Evolutionary conservation across 2,888 invertebrate species (phyloP).

Genomic region (Petrolisthes cinctipes): DNA sequence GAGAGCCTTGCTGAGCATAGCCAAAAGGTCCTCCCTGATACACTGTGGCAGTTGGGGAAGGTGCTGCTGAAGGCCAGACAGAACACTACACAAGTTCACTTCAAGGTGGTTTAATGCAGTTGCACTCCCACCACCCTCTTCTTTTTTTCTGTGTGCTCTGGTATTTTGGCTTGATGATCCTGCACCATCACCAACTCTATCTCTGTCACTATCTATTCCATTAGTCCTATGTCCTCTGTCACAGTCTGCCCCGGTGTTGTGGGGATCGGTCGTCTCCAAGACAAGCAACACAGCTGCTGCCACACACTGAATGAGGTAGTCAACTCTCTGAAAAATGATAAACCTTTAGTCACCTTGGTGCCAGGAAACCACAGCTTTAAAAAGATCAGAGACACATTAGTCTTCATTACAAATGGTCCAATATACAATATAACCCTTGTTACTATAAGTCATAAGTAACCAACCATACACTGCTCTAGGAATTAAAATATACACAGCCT

Average conservation of each 20-base stretch:
- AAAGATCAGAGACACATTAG: background rate
- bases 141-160: background rate
- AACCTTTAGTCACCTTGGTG: background rate
- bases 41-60: slow-evolving; percentile 25
- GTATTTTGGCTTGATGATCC: too few species aligned
- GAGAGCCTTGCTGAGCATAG: slow-evolving; percentile 16
- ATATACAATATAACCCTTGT: background rate
- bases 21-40: slow-evolving; percentile 34
- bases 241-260: background rate
- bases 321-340: slow-evolving; percentile 31
- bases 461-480: too few species aligned
- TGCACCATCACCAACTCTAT: too few species aligned
- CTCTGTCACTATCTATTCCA: too few species aligned
- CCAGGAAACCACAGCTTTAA: background rate
- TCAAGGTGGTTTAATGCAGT: background rate
- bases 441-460: too few species aligned
- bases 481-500: background rate
- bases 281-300: slow-evolving; percentile 14
- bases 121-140: background rate
- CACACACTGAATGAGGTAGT: slow-evolving; percentile 50
- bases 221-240: too few species aligned
- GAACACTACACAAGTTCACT: background rate
- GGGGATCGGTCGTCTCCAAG: background rate
- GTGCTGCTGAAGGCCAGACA: background rate
- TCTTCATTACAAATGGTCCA: background rate